phyloP scores from a whole-genome alignment of 2,797 vertebrate species.

The Manis pentadactyla region DNA sequence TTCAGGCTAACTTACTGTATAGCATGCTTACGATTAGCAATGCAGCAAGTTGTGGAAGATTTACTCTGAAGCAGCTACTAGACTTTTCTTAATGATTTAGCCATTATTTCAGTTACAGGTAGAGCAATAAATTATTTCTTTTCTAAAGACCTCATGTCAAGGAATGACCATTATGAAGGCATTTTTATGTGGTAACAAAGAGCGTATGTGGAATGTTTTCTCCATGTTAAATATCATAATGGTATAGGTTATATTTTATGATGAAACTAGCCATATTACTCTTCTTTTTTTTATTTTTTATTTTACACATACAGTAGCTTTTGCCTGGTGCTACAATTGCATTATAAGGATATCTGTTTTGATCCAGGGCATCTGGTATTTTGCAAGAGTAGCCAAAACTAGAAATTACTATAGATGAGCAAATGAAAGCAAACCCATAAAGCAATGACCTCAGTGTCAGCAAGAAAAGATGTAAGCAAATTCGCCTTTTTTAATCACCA shows the following conservation, averaged over 20 bases:
- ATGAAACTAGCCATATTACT: conserved; percentile 79
- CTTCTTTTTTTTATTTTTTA: conserved; percentile 73
- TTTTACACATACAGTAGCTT: conserved; percentile 59
- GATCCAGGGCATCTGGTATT: conserved; percentile 84
- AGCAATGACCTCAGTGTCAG: conserved; percentile 86
- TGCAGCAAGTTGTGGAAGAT: conserved; percentile 88
- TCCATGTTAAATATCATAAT: conserved; percentile 83
- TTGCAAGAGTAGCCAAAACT: conserved; percentile 85
- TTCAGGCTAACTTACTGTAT: conserved; percentile 89
- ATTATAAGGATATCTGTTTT: conserved; percentile 84
- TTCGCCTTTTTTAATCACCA: conserved; percentile 87
- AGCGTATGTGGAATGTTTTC: conserved; percentile 80
- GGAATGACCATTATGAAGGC: conserved; percentile 80
- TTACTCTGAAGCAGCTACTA: conserved; percentile 86
- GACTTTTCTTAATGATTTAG: conserved; percentile 85
- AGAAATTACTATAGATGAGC: conserved; percentile 86
- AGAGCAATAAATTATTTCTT: conserved; percentile 85
- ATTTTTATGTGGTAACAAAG: conserved; percentile 84
- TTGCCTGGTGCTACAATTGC: conserved; percentile 80
- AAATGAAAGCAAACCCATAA: conserved; percentile 87
- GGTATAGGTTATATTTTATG: conserved; percentile 84
- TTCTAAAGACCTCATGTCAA: conserved; percentile 83
- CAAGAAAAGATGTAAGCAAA: conserved; percentile 86
- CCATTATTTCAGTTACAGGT: conserved; percentile 88
- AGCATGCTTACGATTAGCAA: conserved; percentile 89